Percentiles rank a stretch among this genome's conserved stretches.
These are phyloP conservation scores for Diplosoma virens DNA, from an alignment of 23 tunicate genomes.

Conservation along the genomic window DNA sequence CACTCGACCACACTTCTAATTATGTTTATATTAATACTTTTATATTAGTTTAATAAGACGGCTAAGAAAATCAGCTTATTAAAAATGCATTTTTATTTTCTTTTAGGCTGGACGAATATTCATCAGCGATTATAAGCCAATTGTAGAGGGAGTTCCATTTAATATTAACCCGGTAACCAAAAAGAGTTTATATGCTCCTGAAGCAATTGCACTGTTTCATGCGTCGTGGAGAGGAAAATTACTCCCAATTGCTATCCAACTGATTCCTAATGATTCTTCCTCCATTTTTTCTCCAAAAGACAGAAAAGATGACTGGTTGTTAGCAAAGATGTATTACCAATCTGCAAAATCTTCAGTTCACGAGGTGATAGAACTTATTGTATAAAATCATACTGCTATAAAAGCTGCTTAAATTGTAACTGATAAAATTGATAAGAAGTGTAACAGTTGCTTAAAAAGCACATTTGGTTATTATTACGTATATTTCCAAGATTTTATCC, in stretches of 20 bases:
- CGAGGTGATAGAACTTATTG: constrained; percentile 40
- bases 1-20: too few relatives aligned
- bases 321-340: constrained; percentile 64
- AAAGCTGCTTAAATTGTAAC: too few relatives aligned
- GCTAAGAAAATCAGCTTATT: too few relatives aligned
- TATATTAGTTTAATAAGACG: too few relatives aligned
- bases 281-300: constrained; percentile 49
- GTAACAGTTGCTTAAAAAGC: too few relatives aligned
- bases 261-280: constrained; percentile 40
- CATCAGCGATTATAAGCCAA: constrained; percentile 38
- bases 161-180: constrained; percentile 20
- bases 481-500: not conserved
- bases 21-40: too few relatives aligned
- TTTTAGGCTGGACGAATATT: constrained; percentile 49
- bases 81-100: too few relatives aligned
- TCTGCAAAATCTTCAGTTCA: constrained; percentile 22
- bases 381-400: not conserved
- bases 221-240: not conserved
- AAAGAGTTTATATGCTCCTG: constrained; percentile 25
- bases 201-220: constrained; percentile 38
- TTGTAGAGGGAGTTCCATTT: constrained; percentile 18
- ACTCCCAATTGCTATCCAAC: constrained; percentile 70
- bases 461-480: not conserved
- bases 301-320: constrained; percentile 53
- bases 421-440: too few relatives aligned